phyloP scores from a whole-genome alignment of 2,888 invertebrate species.

The Melanotus villosus region DNA sequence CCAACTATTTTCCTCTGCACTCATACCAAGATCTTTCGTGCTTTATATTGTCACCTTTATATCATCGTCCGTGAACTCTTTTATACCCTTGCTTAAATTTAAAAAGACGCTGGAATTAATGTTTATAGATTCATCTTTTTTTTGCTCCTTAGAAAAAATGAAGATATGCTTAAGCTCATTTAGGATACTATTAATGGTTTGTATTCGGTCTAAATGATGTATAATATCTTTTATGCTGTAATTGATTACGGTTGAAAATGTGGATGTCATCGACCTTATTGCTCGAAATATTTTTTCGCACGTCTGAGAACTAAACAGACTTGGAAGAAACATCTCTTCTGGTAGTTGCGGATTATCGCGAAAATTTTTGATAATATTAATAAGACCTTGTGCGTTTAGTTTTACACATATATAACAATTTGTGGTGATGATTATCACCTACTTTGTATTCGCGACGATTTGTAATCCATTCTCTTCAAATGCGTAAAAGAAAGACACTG shows the following conservation, averaged over 20 bases:
- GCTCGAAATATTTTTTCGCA: constrained; percentile 15
- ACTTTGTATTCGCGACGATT: too few relatives aligned
- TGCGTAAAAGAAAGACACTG: neutral
- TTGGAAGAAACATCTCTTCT: constrained; percentile 4
- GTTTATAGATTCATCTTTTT: neutral
- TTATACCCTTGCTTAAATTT: neutral
- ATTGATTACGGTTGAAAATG: constrained; percentile 10
- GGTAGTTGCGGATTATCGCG: neutral
- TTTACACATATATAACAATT: neutral
- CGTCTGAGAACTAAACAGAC: neutral
- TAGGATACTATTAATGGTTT: neutral
- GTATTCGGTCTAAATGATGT: neutral
- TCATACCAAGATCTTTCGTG: too few relatives aligned
- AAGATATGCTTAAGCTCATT: neutral
- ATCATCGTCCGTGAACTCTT: too few relatives aligned
- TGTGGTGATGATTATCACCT: neutral
- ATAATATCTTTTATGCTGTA: neutral
- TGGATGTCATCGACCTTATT: constrained; percentile 9
- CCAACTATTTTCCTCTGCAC: too few relatives aligned
- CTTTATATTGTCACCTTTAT: too few relatives aligned
- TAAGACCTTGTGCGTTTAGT: neutral
- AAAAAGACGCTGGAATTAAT: too few relatives aligned
- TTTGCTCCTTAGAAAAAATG: neutral
- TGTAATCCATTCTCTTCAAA: neutral
- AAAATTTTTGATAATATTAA: neutral